Evolutionary conservation across 2,797 vertebrate species (phyloP).

Genomic region (Gymnodraco acuticeps): DNA sequence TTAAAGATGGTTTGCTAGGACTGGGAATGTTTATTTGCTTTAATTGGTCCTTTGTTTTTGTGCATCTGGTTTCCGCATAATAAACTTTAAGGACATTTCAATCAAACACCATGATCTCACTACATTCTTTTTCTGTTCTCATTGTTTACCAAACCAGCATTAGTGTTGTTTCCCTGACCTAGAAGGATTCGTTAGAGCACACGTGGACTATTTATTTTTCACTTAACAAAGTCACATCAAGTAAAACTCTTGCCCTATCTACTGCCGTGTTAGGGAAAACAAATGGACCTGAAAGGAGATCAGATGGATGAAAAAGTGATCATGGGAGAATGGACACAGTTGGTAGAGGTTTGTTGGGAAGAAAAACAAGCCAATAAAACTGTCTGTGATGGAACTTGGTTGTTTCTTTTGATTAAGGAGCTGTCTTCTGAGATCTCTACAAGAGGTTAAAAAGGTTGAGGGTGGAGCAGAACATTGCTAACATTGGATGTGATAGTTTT

Average conservation of each 20-base stretch:
- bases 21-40: not conserved
- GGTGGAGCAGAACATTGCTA: slow-evolving; percentile 10
- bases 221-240: not conserved
- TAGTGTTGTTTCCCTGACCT: slow-evolving; percentile 7
- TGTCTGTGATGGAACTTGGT: slow-evolving; percentile 8
- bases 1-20: not conserved
- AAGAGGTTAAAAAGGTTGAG: not conserved
- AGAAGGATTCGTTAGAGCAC: slow-evolving; percentile 3
- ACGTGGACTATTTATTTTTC: not conserved
- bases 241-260: slow-evolving; percentile 10
- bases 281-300: slow-evolving; percentile 34
- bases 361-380: slow-evolving; percentile 20
- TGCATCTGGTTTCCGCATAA: slow-evolving; percentile 3
- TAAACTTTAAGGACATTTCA: slow-evolving; percentile 8
- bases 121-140: not conserved
- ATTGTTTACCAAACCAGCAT: slow-evolving; percentile 7
- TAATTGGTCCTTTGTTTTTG: slow-evolving; percentile 17
- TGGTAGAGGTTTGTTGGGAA: slow-evolving; percentile 5
- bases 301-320: slow-evolving; percentile 35
- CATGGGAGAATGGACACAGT: slow-evolving; percentile 7
- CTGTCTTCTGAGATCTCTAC: slow-evolving; percentile 16
- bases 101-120: not conserved
- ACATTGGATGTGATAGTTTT: slow-evolving; percentile 10
- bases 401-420: slow-evolving; percentile 42
- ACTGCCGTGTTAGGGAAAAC: not conserved